These are phyloP conservation scores for Anisognathus igniventris DNA, from an alignment of 2,797 vertebrate species.

Conservation along the genomic window DNA sequence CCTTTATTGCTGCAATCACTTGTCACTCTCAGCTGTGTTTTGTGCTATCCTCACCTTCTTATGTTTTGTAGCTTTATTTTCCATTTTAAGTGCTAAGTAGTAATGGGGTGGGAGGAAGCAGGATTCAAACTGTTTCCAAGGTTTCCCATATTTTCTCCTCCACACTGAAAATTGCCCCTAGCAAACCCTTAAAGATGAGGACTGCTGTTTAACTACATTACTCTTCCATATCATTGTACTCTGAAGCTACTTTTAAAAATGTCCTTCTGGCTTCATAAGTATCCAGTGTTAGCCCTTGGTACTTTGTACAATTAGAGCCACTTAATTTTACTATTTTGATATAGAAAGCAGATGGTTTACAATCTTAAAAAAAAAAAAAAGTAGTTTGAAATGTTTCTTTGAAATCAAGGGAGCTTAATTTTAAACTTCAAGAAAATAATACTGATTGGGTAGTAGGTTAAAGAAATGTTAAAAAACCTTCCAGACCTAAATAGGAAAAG, in stretches of 20 bases:
- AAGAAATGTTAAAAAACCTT: neutral
- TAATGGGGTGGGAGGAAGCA: neutral
- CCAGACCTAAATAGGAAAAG: neutral
- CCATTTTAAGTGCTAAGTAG: neutral
- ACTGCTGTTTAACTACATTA: constrained; percentile 26
- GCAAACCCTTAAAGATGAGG: neutral
- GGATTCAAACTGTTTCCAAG: neutral
- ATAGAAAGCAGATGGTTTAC: constrained; percentile 39
- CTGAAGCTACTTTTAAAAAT: constrained; percentile 43
- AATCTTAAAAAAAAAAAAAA: neutral
- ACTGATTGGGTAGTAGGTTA: neutral
- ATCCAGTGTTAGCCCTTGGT: constrained; percentile 32
- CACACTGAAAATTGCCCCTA: neutral
- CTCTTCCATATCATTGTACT: constrained; percentile 42
- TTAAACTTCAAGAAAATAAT: constrained; percentile 15
- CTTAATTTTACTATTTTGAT: constrained; percentile 57
- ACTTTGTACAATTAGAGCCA: constrained; percentile 45
- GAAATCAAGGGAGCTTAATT: constrained; percentile 21
- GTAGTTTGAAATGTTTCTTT: neutral
- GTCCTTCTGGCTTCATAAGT: constrained; percentile 41
- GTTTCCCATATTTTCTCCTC: neutral
- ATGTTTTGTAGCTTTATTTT: constrained; percentile 12
- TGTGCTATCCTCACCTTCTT: neutral
- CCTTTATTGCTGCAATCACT: neutral
- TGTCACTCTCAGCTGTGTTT: constrained; percentile 43